phyloP scores from a whole-genome alignment of 2,113 vertebrate genomes.

The Hylia prasina region DNA sequence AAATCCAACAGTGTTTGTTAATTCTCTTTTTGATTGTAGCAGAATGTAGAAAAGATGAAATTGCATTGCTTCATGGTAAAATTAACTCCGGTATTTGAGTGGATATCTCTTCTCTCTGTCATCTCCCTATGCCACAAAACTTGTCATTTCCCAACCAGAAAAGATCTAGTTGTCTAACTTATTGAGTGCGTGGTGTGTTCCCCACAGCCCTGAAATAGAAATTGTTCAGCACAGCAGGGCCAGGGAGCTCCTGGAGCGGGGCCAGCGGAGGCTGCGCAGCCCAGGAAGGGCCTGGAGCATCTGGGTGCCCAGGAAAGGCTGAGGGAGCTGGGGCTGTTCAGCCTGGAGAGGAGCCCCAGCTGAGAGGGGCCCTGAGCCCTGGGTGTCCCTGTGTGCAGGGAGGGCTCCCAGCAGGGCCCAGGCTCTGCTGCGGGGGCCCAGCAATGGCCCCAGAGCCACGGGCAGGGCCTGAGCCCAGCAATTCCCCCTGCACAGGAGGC shows the following conservation, averaged over 20 bases:
- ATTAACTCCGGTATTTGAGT: not conserved
- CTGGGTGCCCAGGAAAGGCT: not conserved
- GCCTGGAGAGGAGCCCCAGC: too few species aligned
- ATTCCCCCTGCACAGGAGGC: too few species aligned
- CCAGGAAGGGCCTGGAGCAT: not conserved
- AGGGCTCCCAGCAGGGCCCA: too few species aligned
- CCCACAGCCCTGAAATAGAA: not conserved
- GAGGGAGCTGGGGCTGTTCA: not conserved
- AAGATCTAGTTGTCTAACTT: not conserved
- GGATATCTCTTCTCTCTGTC: not conserved
- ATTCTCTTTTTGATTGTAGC: not conserved
- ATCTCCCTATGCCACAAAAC: not conserved
- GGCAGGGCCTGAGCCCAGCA: too few species aligned
- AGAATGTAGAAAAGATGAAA: not conserved
- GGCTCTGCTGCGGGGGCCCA: too few species aligned
- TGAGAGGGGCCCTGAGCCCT: not conserved
- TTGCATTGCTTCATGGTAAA: not conserved
- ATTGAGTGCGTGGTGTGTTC: too few species aligned
- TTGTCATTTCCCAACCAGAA: not conserved
- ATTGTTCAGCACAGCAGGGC: not conserved
- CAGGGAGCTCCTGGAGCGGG: not conserved
- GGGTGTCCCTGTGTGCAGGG: too few species aligned
- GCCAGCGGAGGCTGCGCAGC: not conserved
- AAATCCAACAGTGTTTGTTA: not conserved
- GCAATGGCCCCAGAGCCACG: too few species aligned